These are phyloP conservation scores for Colinus virginianus DNA, from an alignment of 2,113 vertebrate species.

Conservation along the genomic window DNA sequence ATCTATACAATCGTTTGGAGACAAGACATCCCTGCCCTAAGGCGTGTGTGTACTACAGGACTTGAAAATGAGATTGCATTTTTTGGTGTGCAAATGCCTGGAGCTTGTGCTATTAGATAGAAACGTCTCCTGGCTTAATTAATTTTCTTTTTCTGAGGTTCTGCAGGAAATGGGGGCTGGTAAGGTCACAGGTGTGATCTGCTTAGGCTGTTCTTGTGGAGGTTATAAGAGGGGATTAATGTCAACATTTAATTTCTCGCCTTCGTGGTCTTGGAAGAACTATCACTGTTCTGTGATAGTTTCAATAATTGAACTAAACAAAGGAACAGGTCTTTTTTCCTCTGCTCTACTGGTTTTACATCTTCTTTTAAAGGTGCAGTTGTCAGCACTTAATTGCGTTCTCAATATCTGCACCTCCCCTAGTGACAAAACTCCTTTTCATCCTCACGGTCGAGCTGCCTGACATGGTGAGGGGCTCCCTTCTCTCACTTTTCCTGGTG, in stretches of 20 bases:
- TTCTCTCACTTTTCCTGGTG: neutral
- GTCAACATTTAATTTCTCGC: neutral
- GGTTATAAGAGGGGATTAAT: neutral
- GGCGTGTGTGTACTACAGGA: neutral
- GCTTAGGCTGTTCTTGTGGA: neutral
- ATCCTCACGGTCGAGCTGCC: neutral
- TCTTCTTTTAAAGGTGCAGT: neutral
- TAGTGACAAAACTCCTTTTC: neutral
- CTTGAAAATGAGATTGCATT: slow-evolving; percentile 23
- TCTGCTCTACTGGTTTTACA: neutral
- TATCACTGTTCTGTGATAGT: neutral
- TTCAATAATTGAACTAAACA: neutral
- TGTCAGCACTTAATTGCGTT: neutral
- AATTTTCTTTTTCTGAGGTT: neutral
- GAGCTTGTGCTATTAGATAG: slow-evolving; percentile 9
- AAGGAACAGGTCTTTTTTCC: neutral
- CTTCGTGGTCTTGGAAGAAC: neutral
- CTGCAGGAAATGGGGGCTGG: neutral
- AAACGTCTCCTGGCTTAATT: neutral
- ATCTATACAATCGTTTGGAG: slow-evolving; percentile 17
- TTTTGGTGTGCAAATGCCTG: slow-evolving; percentile 18
- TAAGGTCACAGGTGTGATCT: neutral
- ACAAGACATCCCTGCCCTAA: slow-evolving; percentile 1
- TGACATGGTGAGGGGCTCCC: neutral
- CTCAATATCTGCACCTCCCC: neutral